phyloP scores from a whole-genome alignment of 2,797 vertebrate genomes.

The Oreortyx pictus region DNA sequence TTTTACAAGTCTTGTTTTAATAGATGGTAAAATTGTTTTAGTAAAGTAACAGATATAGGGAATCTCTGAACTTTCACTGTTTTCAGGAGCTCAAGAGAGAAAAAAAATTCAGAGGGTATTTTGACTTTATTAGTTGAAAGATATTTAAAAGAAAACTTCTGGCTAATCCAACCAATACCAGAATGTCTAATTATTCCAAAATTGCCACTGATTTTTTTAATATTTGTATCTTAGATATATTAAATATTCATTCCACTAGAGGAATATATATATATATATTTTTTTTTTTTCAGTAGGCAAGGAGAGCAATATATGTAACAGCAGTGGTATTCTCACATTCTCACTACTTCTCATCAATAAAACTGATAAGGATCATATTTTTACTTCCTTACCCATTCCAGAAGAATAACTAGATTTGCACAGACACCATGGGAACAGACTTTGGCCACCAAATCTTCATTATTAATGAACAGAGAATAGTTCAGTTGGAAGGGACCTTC shows the following conservation, averaged over 20 bases:
- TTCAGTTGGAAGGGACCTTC: background rate
- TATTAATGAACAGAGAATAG: background rate
- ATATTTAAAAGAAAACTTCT: background rate
- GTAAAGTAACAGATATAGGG: background rate
- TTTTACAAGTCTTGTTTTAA: background rate
- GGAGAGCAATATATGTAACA: background rate
- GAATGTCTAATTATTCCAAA: background rate
- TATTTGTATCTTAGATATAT: background rate
- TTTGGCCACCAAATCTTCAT: background rate
- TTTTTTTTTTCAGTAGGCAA: background rate
- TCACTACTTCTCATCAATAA: background rate
- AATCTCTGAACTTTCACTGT: background rate
- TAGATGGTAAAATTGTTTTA: background rate
- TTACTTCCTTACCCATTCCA: background rate
- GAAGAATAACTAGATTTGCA: background rate
- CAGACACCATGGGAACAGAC: background rate
- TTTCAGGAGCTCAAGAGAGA: background rate
- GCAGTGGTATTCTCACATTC: background rate
- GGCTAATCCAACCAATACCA: background rate
- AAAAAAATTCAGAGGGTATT: background rate
- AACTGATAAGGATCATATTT: background rate
- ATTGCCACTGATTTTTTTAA: background rate
- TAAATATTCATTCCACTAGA: background rate
- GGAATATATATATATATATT: background rate
- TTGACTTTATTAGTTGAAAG: background rate